A percentile compares a stretch with the other conserved stretches of the same genome.
phyloP scores from a whole-genome alignment of 2,797 vertebrate genomes.

The Myiothlypis chrysogaster region DNA sequence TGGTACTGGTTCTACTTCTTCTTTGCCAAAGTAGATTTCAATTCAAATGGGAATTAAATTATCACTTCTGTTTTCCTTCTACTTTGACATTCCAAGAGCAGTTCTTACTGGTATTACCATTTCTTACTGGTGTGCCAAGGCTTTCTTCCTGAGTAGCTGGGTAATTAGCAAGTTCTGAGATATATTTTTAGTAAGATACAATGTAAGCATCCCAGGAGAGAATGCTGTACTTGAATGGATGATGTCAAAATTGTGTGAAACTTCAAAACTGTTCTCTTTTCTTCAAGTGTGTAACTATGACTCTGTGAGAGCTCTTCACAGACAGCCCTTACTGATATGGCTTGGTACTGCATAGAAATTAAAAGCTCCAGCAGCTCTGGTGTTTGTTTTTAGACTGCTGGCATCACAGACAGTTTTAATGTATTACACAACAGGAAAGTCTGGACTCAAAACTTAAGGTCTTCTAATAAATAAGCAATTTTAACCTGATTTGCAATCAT shows the following conservation, averaged over 20 bases:
- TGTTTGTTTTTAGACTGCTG: neutral
- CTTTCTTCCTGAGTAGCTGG: neutral
- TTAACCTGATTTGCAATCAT: neutral
- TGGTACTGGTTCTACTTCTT: neutral
- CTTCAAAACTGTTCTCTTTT: neutral
- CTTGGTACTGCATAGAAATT: neutral
- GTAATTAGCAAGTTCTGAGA: neutral
- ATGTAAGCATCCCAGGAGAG: neutral
- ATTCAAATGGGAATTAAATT: neutral
- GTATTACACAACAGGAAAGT: neutral
- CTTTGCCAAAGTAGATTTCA: neutral
- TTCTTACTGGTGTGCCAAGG: neutral
- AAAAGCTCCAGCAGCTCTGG: neutral
- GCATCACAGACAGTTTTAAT: neutral
- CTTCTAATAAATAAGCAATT: neutral
- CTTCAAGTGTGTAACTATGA: neutral
- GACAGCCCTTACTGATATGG: accelerated
- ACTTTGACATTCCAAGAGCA: neutral
- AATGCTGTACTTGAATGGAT: neutral
- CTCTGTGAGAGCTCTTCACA: neutral
- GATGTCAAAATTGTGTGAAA: neutral
- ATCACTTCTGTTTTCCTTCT: neutral
- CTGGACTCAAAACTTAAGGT: neutral
- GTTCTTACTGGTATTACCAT: neutral
- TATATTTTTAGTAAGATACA: neutral